Conservation (phyloP, 2,888 invertebrate genomes). For the Lasioglossum malachurum region DNA sequence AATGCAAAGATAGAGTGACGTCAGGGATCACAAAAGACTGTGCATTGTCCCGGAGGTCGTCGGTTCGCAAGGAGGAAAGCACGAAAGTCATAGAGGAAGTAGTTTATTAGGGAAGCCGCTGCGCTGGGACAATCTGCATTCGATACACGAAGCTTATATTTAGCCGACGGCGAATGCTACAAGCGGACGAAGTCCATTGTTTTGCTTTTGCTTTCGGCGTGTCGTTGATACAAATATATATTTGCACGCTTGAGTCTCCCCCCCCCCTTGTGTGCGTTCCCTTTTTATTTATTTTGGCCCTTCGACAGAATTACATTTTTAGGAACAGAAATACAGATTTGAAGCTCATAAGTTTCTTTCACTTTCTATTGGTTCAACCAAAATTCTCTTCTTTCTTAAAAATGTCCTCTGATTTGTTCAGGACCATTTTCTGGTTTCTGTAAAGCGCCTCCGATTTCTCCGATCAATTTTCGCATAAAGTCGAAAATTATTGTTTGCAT, state of each 20-base stretch:
- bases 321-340: too few species aligned
- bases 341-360: too few species aligned
- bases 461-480: too few species aligned
- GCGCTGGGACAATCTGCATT: constrained; percentile 15
- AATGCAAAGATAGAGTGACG: constrained; percentile 53
- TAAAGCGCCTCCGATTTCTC: too few species aligned
- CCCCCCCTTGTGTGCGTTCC: background rate
- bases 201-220: background rate
- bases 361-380: background rate
- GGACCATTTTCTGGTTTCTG: background rate
- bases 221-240: background rate
- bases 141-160: constrained; percentile 35
- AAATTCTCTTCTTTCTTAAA: background rate
- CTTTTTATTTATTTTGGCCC: background rate
- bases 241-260: background rate
- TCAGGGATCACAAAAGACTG: constrained; percentile 49
- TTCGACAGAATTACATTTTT: background rate
- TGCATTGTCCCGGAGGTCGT: constrained; percentile 55
- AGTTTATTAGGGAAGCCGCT: constrained; percentile 46
- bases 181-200: background rate
- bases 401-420: background rate
- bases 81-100: constrained; percentile 55
- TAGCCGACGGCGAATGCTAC: background rate
- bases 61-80: constrained; percentile 53
- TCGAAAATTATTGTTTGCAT: too few species aligned